Evolutionary conservation across 2,888 invertebrate genomes (phyloP), one percentile per base, ranked within the genome.

Genomic region (Aelia acuminata): DNA sequence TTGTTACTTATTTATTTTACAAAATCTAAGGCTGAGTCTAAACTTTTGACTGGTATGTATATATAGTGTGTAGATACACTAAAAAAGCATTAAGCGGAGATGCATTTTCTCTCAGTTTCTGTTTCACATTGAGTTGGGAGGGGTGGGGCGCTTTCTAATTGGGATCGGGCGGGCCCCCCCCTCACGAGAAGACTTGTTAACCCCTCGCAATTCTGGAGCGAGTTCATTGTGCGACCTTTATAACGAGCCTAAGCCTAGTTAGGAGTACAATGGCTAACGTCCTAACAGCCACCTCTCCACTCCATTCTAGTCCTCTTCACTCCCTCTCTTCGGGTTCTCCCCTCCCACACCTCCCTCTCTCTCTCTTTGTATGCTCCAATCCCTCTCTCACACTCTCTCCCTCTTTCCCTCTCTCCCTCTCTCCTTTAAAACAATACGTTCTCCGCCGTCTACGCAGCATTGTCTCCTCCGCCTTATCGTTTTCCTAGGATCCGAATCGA

Each of bases 201-300:
- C 57, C 53, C 63, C n/a, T 2, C 39, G 85, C 85, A 85, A 50
- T 85, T 85, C 85, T 18, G 15, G 35, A 4, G 31, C 49, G 85
- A 50, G 85, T 85, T 57, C 85, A 85, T 85, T 85, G 85, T 85
- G 80, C 53, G 50, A 50, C 85, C 57, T 39, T 26, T 57, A 57
- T 85, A 85, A 85, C 85, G 85, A 85, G 53, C 57, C 57, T 85
- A 85, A 39, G 57, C 53, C 85, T 85, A 85, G 85, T 85, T 85
- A 85, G 85, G 43, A 1, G n/a, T 0, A 80, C 80, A 80, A 53
- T 50, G 13, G 53, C 39, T 85, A 85, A 85, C 57, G 18, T 5
- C 18, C 26, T 85, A 85, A 85, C 85, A 22, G 85, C 35, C 85
- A 43, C 22, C 43, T 18, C 80, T 80, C 43, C 22, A 80, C 80